Percentiles rank a stretch among this genome's conserved stretches.
These are phyloP conservation scores for Shargacucullia verbasci DNA, from an alignment of 2,888 invertebrate species.

Conservation along the genomic window DNA sequence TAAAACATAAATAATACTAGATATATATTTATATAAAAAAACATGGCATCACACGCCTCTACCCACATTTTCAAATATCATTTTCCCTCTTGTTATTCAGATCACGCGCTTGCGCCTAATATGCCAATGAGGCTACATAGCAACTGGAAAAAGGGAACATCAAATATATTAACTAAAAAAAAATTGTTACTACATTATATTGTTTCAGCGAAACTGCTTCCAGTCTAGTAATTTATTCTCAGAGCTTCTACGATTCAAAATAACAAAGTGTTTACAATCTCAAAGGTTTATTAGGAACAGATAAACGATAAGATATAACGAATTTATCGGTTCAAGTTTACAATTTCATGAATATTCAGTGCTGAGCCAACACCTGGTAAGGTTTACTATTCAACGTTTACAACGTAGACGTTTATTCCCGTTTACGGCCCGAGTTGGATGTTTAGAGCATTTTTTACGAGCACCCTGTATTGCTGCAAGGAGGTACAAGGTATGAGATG, in stretches of 20 bases:
- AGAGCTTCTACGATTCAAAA: slow-evolving; percentile 26
- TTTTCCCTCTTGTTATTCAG: too few relatives aligned
- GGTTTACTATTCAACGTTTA: slow-evolving; percentile 66
- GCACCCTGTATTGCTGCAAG: slow-evolving; percentile 65
- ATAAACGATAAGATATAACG: slow-evolving; percentile 62
- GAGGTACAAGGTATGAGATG: slow-evolving; percentile 36
- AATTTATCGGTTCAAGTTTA: slow-evolving; percentile 62
- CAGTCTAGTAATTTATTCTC: slow-evolving; percentile 5
- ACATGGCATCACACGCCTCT: too few relatives aligned
- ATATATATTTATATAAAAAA: too few relatives aligned
- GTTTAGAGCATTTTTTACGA: slow-evolving; percentile 84
- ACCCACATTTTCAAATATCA: too few relatives aligned
- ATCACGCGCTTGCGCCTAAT: too few relatives aligned
- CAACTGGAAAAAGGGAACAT: too few relatives aligned
- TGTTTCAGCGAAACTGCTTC: not conserved
- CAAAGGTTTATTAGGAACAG: slow-evolving; percentile 58
- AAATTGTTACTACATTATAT: too few relatives aligned
- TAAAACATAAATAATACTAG: too few relatives aligned
- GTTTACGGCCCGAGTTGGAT: slow-evolving; percentile 78
- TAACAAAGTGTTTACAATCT: slow-evolving; percentile 44
- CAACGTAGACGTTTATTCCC: slow-evolving; percentile 75
- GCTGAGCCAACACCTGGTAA: slow-evolving; percentile 61
- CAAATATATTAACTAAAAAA: too few relatives aligned
- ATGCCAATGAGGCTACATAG: too few relatives aligned
- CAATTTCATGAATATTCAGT: slow-evolving; percentile 69